Percentiles rank a stretch among this genome's conserved stretches.
phyloP scores from a whole-genome alignment of 1,140 invertebrate genomes.

The Anoplophora glabripennis region DNA sequence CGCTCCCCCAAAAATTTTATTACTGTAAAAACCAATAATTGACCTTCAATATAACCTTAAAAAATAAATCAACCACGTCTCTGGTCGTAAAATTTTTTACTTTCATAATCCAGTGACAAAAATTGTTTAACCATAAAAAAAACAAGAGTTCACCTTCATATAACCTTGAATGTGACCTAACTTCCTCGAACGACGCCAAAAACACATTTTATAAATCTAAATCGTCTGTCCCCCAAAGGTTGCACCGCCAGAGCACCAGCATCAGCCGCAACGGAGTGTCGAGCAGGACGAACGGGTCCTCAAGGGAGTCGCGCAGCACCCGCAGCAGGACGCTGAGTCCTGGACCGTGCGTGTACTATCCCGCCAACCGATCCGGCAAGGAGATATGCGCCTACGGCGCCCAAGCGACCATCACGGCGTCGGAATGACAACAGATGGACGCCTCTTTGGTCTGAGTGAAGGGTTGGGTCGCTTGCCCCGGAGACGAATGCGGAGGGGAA shows the following conservation, averaged over 20 bases:
- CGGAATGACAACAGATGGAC: conserved; percentile 30
- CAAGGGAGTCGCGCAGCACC: conserved; percentile 10
- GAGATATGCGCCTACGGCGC: conserved; percentile 42
- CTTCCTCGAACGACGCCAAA: too few species aligned
- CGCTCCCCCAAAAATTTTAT: too few species aligned
- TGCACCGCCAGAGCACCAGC: conserved; percentile 62
- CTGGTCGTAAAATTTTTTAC: too few species aligned
- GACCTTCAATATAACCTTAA: too few species aligned
- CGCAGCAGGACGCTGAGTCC: conserved; percentile 20
- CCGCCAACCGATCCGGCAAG: conserved; percentile 48
- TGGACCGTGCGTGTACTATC: conserved; percentile 67
- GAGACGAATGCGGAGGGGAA: too few species aligned
- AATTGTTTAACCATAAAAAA: too few species aligned
- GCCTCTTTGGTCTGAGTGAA: background rate
- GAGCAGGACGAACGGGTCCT: conserved; percentile 36
- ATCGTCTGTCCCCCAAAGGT: conserved; percentile 15
- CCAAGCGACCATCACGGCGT: conserved; percentile 35
- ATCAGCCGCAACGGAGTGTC: conserved; percentile 52
- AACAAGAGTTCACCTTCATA: too few species aligned
- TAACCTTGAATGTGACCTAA: too few species aligned
- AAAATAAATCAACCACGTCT: too few species aligned
- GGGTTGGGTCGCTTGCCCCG: background rate
- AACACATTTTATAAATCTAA: too few species aligned
- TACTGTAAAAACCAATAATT: too few species aligned
- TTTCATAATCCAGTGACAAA: too few species aligned